Evolutionary conservation across 2,888 invertebrate genomes (phyloP).

Genomic region (Agriotes lineatus): DNA sequence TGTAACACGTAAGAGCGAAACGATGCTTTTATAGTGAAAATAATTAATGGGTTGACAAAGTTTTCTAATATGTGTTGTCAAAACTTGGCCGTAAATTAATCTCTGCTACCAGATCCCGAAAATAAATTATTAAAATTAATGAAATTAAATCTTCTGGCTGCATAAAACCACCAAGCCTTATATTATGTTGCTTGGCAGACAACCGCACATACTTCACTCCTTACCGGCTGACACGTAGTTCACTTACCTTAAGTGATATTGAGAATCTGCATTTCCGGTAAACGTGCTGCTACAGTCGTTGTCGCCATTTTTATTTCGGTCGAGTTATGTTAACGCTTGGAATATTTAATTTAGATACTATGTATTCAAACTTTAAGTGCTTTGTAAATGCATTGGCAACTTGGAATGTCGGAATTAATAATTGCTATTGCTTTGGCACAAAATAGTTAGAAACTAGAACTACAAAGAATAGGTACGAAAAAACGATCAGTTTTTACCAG

Average conservation of each 20-base stretch:
- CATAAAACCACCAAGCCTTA: slow-evolving; percentile 31
- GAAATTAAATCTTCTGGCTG: slow-evolving; percentile 36
- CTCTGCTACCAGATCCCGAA: slow-evolving; percentile 30
- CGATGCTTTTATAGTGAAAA: slow-evolving; percentile 20
- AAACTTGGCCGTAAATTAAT: slow-evolving; percentile 40
- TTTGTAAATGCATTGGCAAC: no score
- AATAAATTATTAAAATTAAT: slow-evolving; percentile 43
- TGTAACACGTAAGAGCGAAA: neutral
- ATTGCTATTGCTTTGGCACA: no score
- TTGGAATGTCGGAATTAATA: no score
- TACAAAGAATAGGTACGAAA: no score
- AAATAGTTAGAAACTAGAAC: no score
- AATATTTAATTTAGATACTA: no score
- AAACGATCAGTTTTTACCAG: no score
- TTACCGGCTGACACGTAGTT: slow-evolving; percentile 10
- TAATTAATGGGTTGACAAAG: slow-evolving; percentile 43
- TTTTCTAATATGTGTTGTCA: slow-evolving; percentile 40
- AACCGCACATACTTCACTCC: slow-evolving; percentile 35
- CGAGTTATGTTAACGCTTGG: no score
- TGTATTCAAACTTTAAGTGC: no score
- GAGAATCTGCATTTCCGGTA: neutral
- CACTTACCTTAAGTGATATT: slow-evolving; percentile 16
- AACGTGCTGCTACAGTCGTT: neutral
- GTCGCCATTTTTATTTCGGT: no score
- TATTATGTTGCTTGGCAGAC: slow-evolving; percentile 30